Percentiles rank a stretch among this genome's conserved stretches.
Conservation (phyloP, 2,113 vertebrate genomes). For the Platycercus adscitus region DNA sequence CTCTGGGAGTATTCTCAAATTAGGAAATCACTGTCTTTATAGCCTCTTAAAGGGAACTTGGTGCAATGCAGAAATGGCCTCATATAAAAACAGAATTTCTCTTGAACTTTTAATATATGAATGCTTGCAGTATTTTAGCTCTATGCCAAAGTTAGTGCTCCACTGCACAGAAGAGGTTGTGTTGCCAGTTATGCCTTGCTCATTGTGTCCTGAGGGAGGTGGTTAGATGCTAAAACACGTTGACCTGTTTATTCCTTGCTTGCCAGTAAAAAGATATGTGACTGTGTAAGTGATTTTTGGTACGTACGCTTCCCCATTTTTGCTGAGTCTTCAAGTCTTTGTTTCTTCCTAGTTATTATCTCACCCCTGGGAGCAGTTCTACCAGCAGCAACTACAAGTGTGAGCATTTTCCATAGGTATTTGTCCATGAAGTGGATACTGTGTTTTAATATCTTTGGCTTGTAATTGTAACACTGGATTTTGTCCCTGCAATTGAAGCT, state of each 20-base stretch:
- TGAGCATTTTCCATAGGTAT: constrained; percentile 2
- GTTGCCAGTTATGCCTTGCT: background rate
- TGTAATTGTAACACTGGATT: constrained; percentile 15
- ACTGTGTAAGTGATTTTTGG: background rate
- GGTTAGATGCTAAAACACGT: background rate
- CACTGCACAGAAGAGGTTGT: background rate
- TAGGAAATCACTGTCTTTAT: background rate
- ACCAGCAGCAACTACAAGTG: background rate
- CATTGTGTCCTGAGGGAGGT: background rate
- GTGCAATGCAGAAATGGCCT: constrained; percentile 2
- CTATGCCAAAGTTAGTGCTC: background rate
- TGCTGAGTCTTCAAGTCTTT: constrained; percentile 42
- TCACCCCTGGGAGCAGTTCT: constrained; percentile 13
- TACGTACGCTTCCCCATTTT: background rate
- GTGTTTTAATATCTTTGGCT: background rate
- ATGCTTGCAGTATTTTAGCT: constrained; percentile 18
- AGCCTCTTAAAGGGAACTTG: background rate
- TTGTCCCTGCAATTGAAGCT: background rate
- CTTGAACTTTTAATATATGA: constrained; percentile 43
- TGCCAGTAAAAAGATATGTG: constrained; percentile 9
- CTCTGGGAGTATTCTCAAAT: background rate
- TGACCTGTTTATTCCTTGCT: constrained; percentile 26
- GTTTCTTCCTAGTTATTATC: background rate
- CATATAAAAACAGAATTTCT: background rate
- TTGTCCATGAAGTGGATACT: constrained; percentile 18